phyloP scores from a whole-genome alignment of 2,797 vertebrate genomes.

The Sardinella longiceps region DNA sequence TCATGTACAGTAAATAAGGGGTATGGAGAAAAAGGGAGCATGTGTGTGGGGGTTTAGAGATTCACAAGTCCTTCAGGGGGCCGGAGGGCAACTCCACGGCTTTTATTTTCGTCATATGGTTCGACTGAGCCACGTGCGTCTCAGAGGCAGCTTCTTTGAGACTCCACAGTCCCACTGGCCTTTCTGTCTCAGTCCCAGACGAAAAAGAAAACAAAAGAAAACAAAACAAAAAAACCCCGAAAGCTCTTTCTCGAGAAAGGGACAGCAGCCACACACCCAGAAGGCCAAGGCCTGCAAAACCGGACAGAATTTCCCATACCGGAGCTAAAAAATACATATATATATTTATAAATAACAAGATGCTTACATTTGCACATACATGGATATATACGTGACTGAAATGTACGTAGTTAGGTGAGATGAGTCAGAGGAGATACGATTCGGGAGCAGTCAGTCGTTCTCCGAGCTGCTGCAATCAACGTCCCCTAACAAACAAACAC shows the following conservation, averaged over 20 bases:
- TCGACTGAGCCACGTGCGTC: constrained; percentile 42
- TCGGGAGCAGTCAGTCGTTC: background rate
- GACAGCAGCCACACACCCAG: background rate
- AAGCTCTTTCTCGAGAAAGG: constrained; percentile 63
- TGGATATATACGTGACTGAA: constrained; percentile 47
- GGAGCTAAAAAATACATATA: constrained; percentile 53
- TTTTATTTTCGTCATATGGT: background rate
- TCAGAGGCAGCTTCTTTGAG: background rate
- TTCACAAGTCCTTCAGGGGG: constrained; percentile 56
- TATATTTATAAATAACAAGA: constrained; percentile 77
- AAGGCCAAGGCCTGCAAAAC: background rate
- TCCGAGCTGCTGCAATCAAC: background rate
- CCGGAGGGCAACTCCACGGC: background rate
- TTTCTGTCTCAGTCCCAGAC: constrained; percentile 61
- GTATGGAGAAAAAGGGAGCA: background rate
- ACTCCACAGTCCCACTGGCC: constrained; percentile 68
- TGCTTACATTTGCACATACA: constrained; percentile 67
- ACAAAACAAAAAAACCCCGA: constrained; percentile 61
- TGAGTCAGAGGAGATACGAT: background rate
- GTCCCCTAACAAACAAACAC: constrained; percentile 50
- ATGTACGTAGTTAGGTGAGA: constrained; percentile 51
- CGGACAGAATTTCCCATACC: constrained; percentile 56
- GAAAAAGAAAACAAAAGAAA: constrained; percentile 43
- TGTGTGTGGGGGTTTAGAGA: no score
- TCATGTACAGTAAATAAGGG: background rate